Percentiles rank a stretch among this genome's conserved stretches.
Conservation (phyloP, 64 coral and sea anemone species). For the Cladopsammia gracilis region DNA sequence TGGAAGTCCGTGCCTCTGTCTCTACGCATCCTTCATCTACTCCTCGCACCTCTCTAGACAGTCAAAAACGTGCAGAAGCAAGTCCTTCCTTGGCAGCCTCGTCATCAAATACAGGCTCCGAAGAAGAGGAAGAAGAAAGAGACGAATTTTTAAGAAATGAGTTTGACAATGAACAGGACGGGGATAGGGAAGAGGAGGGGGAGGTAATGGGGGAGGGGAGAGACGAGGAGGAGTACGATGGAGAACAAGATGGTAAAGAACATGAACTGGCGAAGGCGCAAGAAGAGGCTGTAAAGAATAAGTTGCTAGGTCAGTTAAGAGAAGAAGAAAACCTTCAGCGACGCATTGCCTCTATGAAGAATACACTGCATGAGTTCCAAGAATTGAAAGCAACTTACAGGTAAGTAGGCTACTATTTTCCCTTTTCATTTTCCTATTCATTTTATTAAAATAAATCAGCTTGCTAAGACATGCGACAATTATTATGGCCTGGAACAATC, state of each 20-base stretch:
- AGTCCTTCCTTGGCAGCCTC: slow-evolving; percentile 12
- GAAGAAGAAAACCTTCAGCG: slow-evolving; percentile 25
- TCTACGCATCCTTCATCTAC: slow-evolving; percentile 12
- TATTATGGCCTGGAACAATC: too few species aligned
- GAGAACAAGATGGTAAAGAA: not conserved
- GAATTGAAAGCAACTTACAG: slow-evolving; percentile 46
- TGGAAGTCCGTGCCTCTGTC: not conserved
- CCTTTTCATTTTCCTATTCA: too few species aligned
- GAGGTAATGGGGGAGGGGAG: not conserved
- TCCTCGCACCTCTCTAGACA: slow-evolving; percentile 17
- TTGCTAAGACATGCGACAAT: too few species aligned
- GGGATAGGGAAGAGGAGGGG: not conserved
- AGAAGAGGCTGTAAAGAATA: not conserved
- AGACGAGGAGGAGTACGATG: not conserved
- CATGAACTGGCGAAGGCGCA: not conserved
- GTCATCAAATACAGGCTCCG: not conserved
- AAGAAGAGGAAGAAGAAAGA: not conserved
- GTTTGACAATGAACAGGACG: not conserved
- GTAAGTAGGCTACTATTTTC: slow-evolving; percentile 15
- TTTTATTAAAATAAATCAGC: too few species aligned
- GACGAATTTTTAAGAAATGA: not conserved
- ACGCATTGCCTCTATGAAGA: slow-evolving; percentile 41
- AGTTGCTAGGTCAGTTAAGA: not conserved
- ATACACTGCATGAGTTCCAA: slow-evolving; percentile 61
- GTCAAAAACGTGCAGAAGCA: not conserved